Conservation (phyloP, 2,113 vertebrate genomes). For the Cephalopholis sonnerati region DNA sequence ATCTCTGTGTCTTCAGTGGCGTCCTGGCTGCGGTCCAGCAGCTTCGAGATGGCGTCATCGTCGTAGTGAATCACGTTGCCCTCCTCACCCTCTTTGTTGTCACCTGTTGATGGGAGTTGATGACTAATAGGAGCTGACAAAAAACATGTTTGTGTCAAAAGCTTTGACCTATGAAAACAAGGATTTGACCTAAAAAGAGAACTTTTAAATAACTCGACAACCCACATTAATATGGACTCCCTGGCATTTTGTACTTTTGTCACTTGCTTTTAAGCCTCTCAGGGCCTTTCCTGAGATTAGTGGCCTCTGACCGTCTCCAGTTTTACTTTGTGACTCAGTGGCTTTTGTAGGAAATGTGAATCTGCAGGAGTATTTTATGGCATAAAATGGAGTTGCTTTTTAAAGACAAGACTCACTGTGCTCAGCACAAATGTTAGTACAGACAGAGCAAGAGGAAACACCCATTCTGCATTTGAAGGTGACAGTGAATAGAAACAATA, state of each 20-base stretch:
- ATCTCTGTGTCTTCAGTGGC: conserved; percentile 96
- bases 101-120: conserved; percentile 82
- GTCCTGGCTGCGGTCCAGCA: conserved; percentile 95
- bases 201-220: neutral
- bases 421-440: neutral
- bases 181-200: neutral
- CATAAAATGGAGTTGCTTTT: neutral
- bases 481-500: neutral
- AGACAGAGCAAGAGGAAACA: neutral
- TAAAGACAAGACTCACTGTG: fast-evolving
- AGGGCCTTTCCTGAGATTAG: neutral
- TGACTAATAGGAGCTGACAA: neutral
- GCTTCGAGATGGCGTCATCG: conserved; percentile 95
- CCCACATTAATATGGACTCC: neutral
- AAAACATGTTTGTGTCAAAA: neutral
- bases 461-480: neutral
- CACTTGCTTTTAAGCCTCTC: neutral
- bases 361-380: neutral
- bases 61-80: conserved; percentile 98
- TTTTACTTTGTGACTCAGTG: neutral
- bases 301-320: neutral
- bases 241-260: neutral
- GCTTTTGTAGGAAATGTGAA: neutral
- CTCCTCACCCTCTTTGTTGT: conserved; percentile 96
- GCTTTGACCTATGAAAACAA: neutral